phyloP scores from a whole-genome alignment of 2,888 invertebrate species.

The Brenthis ino region DNA sequence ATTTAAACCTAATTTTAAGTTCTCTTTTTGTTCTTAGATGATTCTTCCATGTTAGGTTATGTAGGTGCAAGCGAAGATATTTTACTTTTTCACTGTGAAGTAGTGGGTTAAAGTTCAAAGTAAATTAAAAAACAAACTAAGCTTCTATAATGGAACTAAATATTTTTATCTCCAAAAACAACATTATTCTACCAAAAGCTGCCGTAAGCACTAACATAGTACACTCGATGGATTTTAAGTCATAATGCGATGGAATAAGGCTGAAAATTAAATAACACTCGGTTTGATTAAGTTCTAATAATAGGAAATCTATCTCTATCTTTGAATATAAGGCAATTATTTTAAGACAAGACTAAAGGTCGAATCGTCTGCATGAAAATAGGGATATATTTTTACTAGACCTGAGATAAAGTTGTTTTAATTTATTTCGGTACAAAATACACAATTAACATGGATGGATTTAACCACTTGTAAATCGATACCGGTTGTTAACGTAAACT shows the following conservation, averaged over 20 bases:
- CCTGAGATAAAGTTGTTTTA: neutral
- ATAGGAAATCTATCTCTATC: slow-evolving; percentile 5
- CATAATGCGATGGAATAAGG: neutral
- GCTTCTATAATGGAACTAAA: slow-evolving; percentile 7
- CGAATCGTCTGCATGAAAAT: neutral
- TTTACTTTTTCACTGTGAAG: too few relatives aligned
- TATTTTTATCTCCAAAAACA: neutral
- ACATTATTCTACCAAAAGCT: slow-evolving; percentile 1
- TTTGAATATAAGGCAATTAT: slow-evolving; percentile 4
- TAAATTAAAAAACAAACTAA: slow-evolving; percentile 1
- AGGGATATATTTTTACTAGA: neutral
- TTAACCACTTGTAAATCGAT: too few relatives aligned
- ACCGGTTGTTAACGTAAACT: too few relatives aligned
- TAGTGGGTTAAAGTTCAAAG: neutral
- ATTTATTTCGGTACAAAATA: too few relatives aligned
- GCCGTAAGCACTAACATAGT: slow-evolving; percentile 4
- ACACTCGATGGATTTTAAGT: neutral
- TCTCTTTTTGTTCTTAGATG: neutral
- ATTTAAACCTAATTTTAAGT: neutral
- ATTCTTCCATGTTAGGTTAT: neutral
- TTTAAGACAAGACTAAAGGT: slow-evolving; percentile 8
- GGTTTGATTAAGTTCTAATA: neutral
- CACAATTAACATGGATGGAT: too few relatives aligned
- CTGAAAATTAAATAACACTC: neutral
- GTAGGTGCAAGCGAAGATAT: neutral